Percentiles rank a stretch among this genome's conserved stretches.
These are phyloP conservation scores for Diaprepes abbreviatus DNA, from an alignment of 2,888 invertebrate genomes.

Conservation along the genomic window DNA sequence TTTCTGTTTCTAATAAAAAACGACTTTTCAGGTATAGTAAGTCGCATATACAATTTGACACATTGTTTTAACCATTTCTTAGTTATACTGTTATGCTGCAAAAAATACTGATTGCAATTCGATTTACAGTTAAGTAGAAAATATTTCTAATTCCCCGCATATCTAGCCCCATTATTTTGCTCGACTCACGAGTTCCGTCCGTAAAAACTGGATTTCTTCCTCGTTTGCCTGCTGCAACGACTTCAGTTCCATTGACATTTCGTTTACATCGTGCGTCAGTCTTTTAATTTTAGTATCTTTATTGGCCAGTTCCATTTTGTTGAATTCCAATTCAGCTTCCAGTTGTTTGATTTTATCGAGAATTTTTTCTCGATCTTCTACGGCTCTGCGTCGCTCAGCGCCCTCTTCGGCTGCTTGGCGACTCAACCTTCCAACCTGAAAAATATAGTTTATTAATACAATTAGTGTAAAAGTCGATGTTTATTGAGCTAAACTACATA, in stretches of 20 bases:
- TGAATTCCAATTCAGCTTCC: conserved; percentile 77
- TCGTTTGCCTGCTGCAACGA: conserved; percentile 69
- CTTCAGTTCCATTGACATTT: conserved; percentile 77
- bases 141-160: neutral
- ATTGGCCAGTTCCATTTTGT: conserved; percentile 75
- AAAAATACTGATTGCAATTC: no score
- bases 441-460: no score
- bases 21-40: no score
- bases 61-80: no score
- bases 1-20: no score
- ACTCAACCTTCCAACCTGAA: conserved; percentile 81
- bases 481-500: no score
- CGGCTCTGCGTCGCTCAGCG: conserved; percentile 81
- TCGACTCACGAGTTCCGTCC: conserved; percentile 73
- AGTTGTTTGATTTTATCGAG: conserved; percentile 75
- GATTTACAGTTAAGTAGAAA: neutral
- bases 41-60: no score
- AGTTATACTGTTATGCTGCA: no score
- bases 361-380: conserved; percentile 77
- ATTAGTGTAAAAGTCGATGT: no score
- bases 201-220: conserved; percentile 70
- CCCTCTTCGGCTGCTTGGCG: conserved; percentile 89
- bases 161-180: conserved; percentile 35
- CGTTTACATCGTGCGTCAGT: conserved; percentile 80
- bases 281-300: conserved; percentile 81